Conservation (phyloP, 1,140 invertebrate genomes). For the Antheraea pernyi region DNA sequence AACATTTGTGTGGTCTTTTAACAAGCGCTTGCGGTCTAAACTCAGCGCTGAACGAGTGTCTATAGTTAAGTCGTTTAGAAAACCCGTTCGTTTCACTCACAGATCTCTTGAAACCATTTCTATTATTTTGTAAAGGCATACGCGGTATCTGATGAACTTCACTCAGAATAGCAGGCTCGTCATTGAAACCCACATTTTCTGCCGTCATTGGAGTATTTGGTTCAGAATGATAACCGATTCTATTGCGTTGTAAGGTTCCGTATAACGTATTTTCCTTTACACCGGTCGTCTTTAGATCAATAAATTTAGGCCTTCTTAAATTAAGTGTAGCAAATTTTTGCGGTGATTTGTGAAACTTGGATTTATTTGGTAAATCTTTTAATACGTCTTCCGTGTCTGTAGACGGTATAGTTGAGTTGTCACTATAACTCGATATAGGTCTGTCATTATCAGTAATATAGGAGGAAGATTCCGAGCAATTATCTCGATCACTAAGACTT, state of each 20-base stretch:
- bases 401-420: constrained; percentile 75
- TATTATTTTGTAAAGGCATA: constrained; percentile 65
- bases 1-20: constrained; percentile 74
- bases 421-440: constrained; percentile 74
- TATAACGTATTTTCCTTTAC: constrained; percentile 64
- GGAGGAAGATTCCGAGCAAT: constrained; percentile 73
- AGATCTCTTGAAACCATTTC: constrained; percentile 70
- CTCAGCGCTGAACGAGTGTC: constrained; percentile 75
- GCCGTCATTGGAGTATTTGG: constrained; percentile 69
- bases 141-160: constrained; percentile 66
- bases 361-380: constrained; percentile 72
- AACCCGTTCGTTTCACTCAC: constrained; percentile 74
- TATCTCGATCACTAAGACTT: constrained; percentile 70
- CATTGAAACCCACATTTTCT: constrained; percentile 48
- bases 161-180: constrained; percentile 48
- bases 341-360: constrained; percentile 73
- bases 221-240: constrained; percentile 74
- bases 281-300: constrained; percentile 62
- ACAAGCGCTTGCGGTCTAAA: constrained; percentile 52
- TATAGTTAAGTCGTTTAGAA: constrained; percentile 70
- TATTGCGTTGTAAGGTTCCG: constrained; percentile 68
- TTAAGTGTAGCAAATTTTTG: constrained; percentile 77
- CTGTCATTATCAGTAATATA: constrained; percentile 72
- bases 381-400: constrained; percentile 75
- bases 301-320: constrained; percentile 71